Percentiles rank a stretch among this genome's conserved stretches.
phyloP scores from a whole-genome alignment of 64 coral and sea anemone genomes.

The Platygyra sinensis region DNA sequence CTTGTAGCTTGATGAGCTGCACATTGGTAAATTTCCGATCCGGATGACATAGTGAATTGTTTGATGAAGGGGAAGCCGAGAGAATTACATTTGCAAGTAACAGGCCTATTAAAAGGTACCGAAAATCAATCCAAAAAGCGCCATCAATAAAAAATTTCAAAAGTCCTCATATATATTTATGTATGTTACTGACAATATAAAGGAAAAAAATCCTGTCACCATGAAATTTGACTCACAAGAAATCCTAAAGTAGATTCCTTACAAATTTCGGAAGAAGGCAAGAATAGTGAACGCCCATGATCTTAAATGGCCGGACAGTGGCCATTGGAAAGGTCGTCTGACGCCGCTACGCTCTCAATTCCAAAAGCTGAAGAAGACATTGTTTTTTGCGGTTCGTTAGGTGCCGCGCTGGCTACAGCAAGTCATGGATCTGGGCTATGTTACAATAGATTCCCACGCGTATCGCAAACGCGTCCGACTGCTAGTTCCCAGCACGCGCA shows the following conservation, averaged over 20 bases:
- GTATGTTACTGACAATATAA: background rate
- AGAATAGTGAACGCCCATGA: background rate
- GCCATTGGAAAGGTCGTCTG: constrained; percentile 3
- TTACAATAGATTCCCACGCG: no score
- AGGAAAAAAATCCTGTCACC: background rate
- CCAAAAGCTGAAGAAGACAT: no score
- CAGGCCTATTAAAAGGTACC: background rate
- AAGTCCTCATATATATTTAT: background rate
- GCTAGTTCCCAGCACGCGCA: no score
- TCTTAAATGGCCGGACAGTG: constrained; percentile 57
- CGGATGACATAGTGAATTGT: no score
- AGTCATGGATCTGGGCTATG: no score
- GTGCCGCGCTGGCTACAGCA: no score
- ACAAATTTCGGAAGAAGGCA: background rate
- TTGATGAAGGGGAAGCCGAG: background rate
- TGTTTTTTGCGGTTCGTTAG: no score
- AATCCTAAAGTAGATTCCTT: no score
- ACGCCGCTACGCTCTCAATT: no score
- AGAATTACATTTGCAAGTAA: background rate
- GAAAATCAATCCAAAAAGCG: background rate
- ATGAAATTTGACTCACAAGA: constrained; percentile 9
- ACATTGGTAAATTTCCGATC: background rate
- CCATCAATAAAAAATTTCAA: background rate
- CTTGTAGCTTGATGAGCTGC: no score
- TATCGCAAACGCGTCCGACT: no score